A percentile compares a stretch with the other conserved stretches of the same genome.
These are phyloP conservation scores for Theocolax elegans DNA, from an alignment of 1,140 invertebrate genomes.

Conservation along the genomic window DNA sequence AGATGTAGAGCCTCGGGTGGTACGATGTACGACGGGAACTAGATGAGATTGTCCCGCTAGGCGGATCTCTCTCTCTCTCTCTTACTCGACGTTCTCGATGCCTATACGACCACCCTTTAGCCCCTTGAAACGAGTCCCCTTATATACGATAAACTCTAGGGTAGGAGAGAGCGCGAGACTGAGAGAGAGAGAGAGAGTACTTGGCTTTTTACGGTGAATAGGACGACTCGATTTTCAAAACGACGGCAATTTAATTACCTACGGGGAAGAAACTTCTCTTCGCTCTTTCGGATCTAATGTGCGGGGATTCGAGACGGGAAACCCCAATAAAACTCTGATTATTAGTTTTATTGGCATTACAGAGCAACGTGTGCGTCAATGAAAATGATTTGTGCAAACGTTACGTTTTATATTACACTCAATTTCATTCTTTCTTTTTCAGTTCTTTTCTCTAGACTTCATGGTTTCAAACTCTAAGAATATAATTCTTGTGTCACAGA, in stretches of 20 bases:
- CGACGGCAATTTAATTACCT: constrained; percentile 38
- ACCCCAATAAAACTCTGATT: neutral
- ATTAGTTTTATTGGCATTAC: neutral
- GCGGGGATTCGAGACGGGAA: neutral
- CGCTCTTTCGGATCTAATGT: neutral
- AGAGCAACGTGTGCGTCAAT: no score
- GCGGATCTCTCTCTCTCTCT: constrained; percentile 40
- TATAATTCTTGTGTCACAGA: no score
- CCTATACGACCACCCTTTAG: constrained; percentile 61
- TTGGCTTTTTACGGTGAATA: constrained; percentile 22
- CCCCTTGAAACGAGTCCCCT: constrained; percentile 55
- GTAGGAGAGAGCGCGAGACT: constrained; percentile 34
- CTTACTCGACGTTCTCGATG: constrained; percentile 35
- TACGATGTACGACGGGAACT: constrained; percentile 67
- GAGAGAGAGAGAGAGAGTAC: constrained; percentile 13
- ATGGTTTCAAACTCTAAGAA: no score
- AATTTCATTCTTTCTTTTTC: no score
- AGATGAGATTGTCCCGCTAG: constrained; percentile 67
- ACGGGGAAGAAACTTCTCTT: neutral
- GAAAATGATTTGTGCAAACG: neutral
- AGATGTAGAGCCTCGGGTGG: constrained; percentile 65
- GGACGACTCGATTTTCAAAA: constrained; percentile 32
- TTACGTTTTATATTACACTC: no score
- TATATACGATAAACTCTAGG: constrained; percentile 60
- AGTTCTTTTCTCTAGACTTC: no score